Evolutionary conservation across 1,140 invertebrate species (phyloP), one percentile per base, ranked within the genome.

Genomic region (Lordiphosa stackelbergi): DNA sequence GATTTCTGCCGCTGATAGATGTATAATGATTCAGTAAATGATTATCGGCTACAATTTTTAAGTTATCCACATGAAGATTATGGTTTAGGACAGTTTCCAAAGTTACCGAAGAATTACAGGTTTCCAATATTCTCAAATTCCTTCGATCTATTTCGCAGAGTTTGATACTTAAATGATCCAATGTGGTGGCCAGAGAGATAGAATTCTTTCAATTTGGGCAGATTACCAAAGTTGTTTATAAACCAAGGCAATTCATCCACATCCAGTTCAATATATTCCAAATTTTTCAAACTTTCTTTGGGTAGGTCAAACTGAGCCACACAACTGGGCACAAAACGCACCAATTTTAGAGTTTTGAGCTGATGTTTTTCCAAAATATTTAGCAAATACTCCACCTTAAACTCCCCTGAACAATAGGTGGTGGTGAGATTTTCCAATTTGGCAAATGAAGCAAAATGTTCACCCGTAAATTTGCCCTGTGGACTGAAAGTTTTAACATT

Each of bases 401-500:
- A 59, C 0, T 31, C 3, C 0, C 16, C n/a, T 4, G 7, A 13
- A 35, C 75, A 81, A 12, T 62, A 56, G 12, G 71, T 55, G 2
- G 75, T 6, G 1, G 56, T 81, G 2, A 81, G 51, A 7, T 46
- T 37, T 19, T 81, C 62, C 24, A 81, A 45, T 2, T 40, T 8
- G 0, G 22, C 12, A 16, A 72, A 62, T 11, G 53, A 38, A 0
- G 12, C 6, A 28, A 81, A 56, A 45, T 60, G n/a, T 9, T 31
- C 22, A 7, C 75, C 75, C 0, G 55, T 68, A 9, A 83, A 75
- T n/a, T 31, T 36, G 3, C 75, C 75, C 8, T 65, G 37, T 1
- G 75, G 75, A 56, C 75, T 81, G 0, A 81, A 75, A 0, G 63
- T 65, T 35, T 8, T 64, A 5, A 81, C 6, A 40, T 72, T 71